phyloP scores from a whole-genome alignment of 2,888 invertebrate species.

The Protodeltote pygarga region DNA sequence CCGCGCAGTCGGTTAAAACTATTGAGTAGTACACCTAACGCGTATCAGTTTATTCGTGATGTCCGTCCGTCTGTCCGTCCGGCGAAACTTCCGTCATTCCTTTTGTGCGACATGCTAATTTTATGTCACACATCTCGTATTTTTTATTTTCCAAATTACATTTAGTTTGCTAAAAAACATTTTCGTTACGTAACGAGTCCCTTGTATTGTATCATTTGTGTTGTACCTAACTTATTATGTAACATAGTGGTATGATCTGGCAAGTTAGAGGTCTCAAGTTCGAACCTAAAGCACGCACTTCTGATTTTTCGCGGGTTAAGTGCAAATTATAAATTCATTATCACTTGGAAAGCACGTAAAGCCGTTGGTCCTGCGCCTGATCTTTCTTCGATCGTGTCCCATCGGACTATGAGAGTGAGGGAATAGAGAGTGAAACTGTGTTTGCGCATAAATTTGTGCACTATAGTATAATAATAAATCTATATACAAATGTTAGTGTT shows the following conservation, averaged over 20 bases:
- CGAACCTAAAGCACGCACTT: no score
- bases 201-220: background rate
- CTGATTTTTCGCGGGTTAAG: no score
- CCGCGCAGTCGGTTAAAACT: slow-evolving; percentile 5
- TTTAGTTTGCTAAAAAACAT: background rate
- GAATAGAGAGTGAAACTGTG: no score
- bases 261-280: no score
- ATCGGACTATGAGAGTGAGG: no score
- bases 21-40: slow-evolving; percentile 32
- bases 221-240: background rate
- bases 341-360: no score
- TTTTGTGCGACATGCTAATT: slow-evolving; percentile 30
- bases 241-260: background rate
- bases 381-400: no score
- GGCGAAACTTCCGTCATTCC: slow-evolving; percentile 30
- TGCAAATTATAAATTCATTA: no score
- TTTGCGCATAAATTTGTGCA: no score
- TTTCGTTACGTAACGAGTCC: no score
- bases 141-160: background rate
- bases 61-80: slow-evolving; percentile 47
- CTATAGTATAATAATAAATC: no score
- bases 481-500: slow-evolving; percentile 29
- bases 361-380: no score
- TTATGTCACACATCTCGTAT: slow-evolving; percentile 18
- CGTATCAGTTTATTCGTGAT: slow-evolving; percentile 55